phyloP scores from a whole-genome alignment of 1,140 invertebrate genomes.

The Lethrus apterus region DNA sequence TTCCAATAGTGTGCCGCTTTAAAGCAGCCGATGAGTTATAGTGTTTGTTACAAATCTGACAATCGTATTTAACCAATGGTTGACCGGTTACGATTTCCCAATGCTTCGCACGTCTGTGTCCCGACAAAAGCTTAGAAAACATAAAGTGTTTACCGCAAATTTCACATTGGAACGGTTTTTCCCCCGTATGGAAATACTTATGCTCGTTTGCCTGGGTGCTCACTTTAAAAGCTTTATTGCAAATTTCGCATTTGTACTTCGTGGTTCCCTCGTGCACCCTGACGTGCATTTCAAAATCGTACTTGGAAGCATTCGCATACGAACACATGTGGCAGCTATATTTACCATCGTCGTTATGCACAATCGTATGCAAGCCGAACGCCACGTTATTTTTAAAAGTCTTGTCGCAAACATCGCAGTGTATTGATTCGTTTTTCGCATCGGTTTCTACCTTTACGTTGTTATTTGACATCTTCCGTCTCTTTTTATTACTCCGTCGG shows the following conservation, averaged over 20 bases:
- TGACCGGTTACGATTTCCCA: conserved; percentile 35
- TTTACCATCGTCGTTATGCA: conserved; percentile 34
- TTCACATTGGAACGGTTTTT: conserved; percentile 51
- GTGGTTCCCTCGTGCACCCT: conserved; percentile 31
- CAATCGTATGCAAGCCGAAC: conserved; percentile 30
- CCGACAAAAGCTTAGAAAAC: conserved; percentile 35
- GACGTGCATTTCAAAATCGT: conserved; percentile 30
- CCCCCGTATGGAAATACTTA: conserved; percentile 42
- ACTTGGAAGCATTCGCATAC: conserved; percentile 31
- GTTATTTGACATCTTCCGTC: conserved; percentile 44
- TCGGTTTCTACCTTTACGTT: conserved; percentile 6
- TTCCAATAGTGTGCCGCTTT: neutral
- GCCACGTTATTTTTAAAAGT: conserved; percentile 29
- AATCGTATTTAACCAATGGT: conserved; percentile 33
- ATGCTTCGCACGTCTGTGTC: conserved; percentile 34
- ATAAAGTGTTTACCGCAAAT: conserved; percentile 50
- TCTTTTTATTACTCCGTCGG: conserved; percentile 45
- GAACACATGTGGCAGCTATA: conserved; percentile 33
- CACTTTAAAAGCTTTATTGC: conserved; percentile 42
- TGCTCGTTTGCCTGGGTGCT: conserved; percentile 32
- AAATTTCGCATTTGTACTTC: conserved; percentile 43
- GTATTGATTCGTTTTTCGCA: conserved; percentile 24
- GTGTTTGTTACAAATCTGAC: conserved; percentile 35
- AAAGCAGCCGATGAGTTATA: conserved; percentile 32
- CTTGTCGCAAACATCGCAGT: conserved; percentile 31